These are phyloP conservation scores for Molothrus ater DNA, from an alignment of 2,797 vertebrate species.

Conservation along the genomic window DNA sequence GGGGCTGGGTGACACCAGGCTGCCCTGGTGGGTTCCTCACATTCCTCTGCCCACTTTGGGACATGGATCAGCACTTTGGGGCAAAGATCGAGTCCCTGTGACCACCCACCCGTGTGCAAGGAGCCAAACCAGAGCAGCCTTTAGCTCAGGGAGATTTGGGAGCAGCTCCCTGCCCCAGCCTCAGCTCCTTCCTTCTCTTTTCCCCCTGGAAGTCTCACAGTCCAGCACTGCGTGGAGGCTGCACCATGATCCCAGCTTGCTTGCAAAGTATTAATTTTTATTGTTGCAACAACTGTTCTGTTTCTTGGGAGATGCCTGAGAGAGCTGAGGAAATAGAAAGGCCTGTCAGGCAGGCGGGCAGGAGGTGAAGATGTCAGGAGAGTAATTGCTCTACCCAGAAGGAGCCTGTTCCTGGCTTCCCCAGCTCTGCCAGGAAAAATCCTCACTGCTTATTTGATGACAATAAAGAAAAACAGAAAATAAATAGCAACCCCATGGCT, in stretches of 20 bases:
- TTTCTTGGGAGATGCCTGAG: conserved; percentile 29
- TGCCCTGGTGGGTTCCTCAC: fast-evolving
- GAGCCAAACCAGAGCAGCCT: background rate
- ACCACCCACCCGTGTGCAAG: fast-evolving
- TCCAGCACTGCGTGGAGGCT: fast-evolving
- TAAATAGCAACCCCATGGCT: conserved; percentile 12
- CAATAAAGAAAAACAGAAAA: background rate
- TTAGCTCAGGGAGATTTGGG: fast-evolving
- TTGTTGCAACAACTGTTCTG: conserved; percentile 7
- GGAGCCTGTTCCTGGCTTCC: conserved; percentile 40
- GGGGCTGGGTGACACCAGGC: fast-evolving
- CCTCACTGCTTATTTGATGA: conserved; percentile 7
- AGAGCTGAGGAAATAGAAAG: conserved; percentile 42
- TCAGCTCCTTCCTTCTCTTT: background rate
- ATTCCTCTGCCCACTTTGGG: background rate
- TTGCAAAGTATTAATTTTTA: conserved; percentile 23
- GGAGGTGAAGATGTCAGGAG: conserved; percentile 54
- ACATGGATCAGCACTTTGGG: fast-evolving
- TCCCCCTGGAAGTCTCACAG: fast-evolving
- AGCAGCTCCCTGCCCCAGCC: background rate
- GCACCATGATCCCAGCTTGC: background rate
- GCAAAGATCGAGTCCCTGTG: background rate
- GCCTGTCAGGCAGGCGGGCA: background rate
- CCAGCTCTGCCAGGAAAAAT: conserved; percentile 54
- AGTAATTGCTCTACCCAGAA: conserved; percentile 69